Percentiles rank a stretch among this genome's conserved stretches.
Evolutionary conservation across 2,113 vertebrate species (phyloP).

Genomic region (Brienomyrus longianalis): DNA sequence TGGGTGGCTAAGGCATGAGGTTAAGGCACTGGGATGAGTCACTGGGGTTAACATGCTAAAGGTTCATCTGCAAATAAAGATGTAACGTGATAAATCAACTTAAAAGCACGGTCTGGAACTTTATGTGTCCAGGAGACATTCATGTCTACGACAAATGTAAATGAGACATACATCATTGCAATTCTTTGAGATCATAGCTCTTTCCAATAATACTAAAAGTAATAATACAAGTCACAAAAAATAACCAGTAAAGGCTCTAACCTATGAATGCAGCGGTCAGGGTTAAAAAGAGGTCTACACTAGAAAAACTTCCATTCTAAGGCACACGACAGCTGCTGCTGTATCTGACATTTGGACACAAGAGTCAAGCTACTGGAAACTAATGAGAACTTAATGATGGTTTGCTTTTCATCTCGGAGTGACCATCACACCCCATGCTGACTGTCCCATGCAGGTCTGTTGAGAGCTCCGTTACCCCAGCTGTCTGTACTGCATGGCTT

Average conservation of each 20-base stretch:
- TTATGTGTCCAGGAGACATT: not conserved
- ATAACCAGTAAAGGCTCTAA: not conserved
- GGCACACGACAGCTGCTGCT: not conserved
- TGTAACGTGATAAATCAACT: not conserved
- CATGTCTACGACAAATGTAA: not conserved
- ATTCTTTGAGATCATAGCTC: not conserved
- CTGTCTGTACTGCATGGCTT: not conserved
- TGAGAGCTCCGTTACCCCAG: not conserved
- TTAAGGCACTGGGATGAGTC: not conserved
- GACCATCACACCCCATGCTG: not conserved
- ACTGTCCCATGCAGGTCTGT: not conserved
- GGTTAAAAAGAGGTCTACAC: not conserved
- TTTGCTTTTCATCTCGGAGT: not conserved
- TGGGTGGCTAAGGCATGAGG: not conserved
- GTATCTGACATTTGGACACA: not conserved
- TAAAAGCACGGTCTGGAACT: not conserved
- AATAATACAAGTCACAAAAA: not conserved
- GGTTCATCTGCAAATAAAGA: not conserved
- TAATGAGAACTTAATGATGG: not conserved
- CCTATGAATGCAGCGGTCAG: too few species aligned
- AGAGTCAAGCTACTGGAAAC: not conserved
- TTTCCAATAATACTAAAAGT: not conserved
- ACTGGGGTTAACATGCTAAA: not conserved
- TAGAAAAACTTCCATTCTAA: not conserved
- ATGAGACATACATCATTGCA: not conserved